Conservation (phyloP, 1,140 invertebrate genomes). For the Meteorus sp. region DNA sequence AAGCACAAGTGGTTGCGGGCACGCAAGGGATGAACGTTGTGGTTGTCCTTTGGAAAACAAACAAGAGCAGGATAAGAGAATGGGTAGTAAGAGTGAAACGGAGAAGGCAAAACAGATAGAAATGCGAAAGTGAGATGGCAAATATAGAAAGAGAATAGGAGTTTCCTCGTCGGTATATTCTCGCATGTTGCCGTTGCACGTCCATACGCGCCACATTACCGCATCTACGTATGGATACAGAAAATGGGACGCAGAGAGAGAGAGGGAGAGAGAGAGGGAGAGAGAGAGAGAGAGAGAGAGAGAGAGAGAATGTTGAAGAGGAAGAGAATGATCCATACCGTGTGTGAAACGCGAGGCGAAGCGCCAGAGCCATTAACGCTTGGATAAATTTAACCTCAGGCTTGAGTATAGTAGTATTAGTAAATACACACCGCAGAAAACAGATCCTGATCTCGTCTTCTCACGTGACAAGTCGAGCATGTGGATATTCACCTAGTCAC, state of each 20-base stretch:
- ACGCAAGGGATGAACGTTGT: neutral
- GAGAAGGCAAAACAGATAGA: too few relatives aligned
- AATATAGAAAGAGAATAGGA: too few relatives aligned
- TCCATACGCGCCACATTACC: too few relatives aligned
- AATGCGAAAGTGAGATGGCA: too few relatives aligned
- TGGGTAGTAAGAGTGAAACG: neutral
- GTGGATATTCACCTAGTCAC: neutral
- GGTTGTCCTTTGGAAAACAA: neutral
- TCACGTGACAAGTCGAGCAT: slow-evolving; percentile 29
- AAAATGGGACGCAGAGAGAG: too few relatives aligned
- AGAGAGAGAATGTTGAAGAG: neutral
- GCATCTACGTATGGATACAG: too few relatives aligned
- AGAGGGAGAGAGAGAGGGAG: too few relatives aligned
- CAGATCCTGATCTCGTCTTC: slow-evolving; percentile 33
- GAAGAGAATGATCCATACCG: neutral
- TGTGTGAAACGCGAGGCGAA: slow-evolving; percentile 7
- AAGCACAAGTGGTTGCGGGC: neutral
- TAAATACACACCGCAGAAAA: slow-evolving; percentile 36
- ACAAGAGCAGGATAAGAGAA: neutral
- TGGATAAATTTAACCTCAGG: slow-evolving; percentile 35
- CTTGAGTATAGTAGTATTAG: slow-evolving; percentile 24
- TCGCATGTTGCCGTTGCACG: too few relatives aligned
- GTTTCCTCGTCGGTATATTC: too few relatives aligned
- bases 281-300: neutral
- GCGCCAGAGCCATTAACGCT: slow-evolving; percentile 34